Evolutionary conservation across 2,797 vertebrate genomes (phyloP), one percentile per base, ranked within the genome.

Genomic region (Ispidina picta): DNA sequence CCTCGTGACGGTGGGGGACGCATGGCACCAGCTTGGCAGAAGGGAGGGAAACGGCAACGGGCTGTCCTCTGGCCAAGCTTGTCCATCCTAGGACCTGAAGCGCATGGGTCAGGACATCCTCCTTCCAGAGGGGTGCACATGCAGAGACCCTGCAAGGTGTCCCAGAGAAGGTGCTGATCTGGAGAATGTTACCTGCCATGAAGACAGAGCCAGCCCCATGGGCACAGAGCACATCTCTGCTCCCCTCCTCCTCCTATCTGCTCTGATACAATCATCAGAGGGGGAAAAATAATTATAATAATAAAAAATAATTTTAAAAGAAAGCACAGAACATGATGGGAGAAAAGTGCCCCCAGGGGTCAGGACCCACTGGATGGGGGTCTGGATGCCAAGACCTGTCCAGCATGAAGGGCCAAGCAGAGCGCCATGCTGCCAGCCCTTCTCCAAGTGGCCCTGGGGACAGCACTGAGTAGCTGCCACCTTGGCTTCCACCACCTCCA

Each of bases 251-350:
- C 86, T 37, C 8, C 20, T 55, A 62, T 54, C 62, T 31, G 70
- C 83, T 77, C 65, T 6, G 4, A 73, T 66, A 88, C 51, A 37
- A 44, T 44, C 66, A 41, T 80, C 64, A 91, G 4, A 9, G 17
- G 43, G 22, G 13, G 10, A 21, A 52, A 78, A 80, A 80, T 58
- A 83, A 85, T 19, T 15, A 83, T 51, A 68, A 83, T 52, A 91
- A 90, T 19, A 92, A 85, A 72, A 72, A 91, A 91, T 75, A 78
- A 90, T 86, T 88, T 6, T 31, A 68, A 77, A 91, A 69, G 9
- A 41, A 72, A 55, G 31, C 12, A 2, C 5, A 1, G 48, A 56
- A 41, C 76, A 80, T 4, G 25, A 68, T 51, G 88, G 85, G 76
- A 88, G 52, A 58, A 25, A 2, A 1, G 72, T 26, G 72, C 39